These are phyloP conservation scores for Catharus ustulatus DNA, from an alignment of 2,797 vertebrate genomes.

Conservation along the genomic window DNA sequence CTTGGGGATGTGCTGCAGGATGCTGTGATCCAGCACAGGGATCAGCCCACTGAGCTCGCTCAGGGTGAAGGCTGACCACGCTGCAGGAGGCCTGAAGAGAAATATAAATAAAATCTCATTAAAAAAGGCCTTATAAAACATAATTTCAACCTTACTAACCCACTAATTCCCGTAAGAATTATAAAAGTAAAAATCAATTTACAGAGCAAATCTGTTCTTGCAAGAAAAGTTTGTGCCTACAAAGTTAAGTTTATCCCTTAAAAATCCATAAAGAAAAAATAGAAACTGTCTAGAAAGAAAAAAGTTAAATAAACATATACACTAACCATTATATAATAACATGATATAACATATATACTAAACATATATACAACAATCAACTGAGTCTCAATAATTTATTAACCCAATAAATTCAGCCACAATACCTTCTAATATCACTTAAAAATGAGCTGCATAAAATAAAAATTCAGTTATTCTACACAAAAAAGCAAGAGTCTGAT, in stretches of 20 bases:
- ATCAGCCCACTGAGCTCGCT: constrained; percentile 35
- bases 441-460: not conserved
- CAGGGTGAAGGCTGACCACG: constrained; percentile 64
- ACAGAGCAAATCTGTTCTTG: not conserved
- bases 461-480: not conserved
- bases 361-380: not conserved
- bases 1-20: constrained; percentile 51
- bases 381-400: not conserved
- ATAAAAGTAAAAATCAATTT: not conserved
- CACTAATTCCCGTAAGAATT: not conserved
- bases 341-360: no score
- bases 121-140: not conserved
- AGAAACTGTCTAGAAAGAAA: not conserved
- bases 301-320: not conserved
- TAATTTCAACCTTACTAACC: no score
- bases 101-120: not conserved
- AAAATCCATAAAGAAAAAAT: not conserved
- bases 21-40: not conserved
- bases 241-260: not conserved
- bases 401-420: not conserved
- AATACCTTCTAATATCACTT: not conserved
- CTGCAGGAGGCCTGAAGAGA: constrained; percentile 34
- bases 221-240: not conserved
- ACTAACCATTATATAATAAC: not conserved
- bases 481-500: no score